These are phyloP conservation scores for Bellardia pandia DNA, from an alignment of 2,888 invertebrate genomes.

Conservation along the genomic window DNA sequence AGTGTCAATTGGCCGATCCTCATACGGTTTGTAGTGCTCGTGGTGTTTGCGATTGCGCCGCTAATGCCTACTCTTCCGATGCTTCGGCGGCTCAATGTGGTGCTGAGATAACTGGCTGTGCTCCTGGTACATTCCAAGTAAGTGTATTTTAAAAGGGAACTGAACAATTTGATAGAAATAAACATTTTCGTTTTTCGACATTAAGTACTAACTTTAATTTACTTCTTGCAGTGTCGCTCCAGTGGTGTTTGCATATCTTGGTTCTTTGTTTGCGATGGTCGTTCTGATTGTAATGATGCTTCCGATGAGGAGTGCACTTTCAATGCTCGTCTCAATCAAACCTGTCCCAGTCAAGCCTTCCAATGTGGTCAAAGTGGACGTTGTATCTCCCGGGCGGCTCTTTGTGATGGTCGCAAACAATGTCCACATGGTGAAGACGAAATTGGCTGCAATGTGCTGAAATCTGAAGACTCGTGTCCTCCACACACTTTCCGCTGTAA, in stretches of 20 bases:
- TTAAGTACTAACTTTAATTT: neutral
- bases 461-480: constrained; percentile 87
- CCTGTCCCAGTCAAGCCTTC: constrained; percentile 90
- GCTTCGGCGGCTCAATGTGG: constrained; percentile 87
- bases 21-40: constrained; percentile 88
- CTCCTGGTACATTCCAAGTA: constrained; percentile 92
- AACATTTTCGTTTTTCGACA: neutral
- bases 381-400: constrained; percentile 91
- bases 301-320: constrained; percentile 93
- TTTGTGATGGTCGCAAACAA: constrained; percentile 92
- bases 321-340: constrained; percentile 81
- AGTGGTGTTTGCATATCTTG: constrained; percentile 95
- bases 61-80: constrained; percentile 77
- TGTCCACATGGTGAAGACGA: constrained; percentile 92
- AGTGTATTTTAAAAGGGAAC: constrained; percentile 42
- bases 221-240: constrained; percentile 88
- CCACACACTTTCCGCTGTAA: constrained; percentile 93
- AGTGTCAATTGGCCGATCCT: constrained; percentile 92
- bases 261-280: constrained; percentile 95
- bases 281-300: constrained; percentile 93
- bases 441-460: constrained; percentile 87
- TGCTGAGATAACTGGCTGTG: constrained; percentile 90
- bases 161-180: no score
- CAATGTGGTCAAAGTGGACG: constrained; percentile 88
- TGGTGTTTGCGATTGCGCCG: constrained; percentile 90